A percentile compares a stretch with the other conserved stretches of the same genome.
Evolutionary conservation across 1,140 invertebrate species (phyloP).

Genomic region (Sarcophaga peregrina): DNA sequence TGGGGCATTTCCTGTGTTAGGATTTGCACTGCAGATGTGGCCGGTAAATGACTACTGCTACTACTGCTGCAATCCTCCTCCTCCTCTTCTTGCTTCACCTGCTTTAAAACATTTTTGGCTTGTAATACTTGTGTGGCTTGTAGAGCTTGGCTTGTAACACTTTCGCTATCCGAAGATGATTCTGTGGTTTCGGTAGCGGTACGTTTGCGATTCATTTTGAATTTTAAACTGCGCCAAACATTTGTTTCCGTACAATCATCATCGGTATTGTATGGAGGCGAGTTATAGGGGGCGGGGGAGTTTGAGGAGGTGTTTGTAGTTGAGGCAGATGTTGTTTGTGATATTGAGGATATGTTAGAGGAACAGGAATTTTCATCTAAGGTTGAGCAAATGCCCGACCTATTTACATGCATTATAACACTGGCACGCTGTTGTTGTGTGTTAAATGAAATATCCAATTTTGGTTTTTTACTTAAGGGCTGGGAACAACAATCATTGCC

Average conservation of each 20-base stretch:
- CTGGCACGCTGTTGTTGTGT: constrained; percentile 68
- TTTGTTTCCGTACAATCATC: constrained; percentile 70
- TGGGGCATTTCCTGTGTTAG: not conserved
- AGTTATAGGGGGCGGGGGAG: not conserved
- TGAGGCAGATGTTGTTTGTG: constrained; percentile 44
- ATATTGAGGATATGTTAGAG: constrained; percentile 47
- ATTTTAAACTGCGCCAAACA: constrained; percentile 79
- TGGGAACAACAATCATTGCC: constrained; percentile 65
- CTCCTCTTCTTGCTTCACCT: not conserved
- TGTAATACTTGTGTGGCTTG: not conserved
- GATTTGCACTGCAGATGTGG: not conserved
- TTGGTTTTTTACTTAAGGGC: constrained; percentile 66
- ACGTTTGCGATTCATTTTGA: constrained; percentile 76
- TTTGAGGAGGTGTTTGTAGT: constrained; percentile 41
- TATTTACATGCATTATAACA: constrained; percentile 85
- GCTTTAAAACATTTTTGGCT: not conserved
- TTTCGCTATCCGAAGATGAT: not conserved
- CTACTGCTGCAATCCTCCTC: not conserved
- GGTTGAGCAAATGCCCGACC: constrained; percentile 70
- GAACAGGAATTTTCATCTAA: constrained; percentile 52
- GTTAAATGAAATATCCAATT: constrained; percentile 49
- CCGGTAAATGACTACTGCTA: too few species aligned
- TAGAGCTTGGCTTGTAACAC: not conserved
- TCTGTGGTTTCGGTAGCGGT: constrained; percentile 23
- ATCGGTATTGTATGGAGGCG: constrained; percentile 44